Conservation (phyloP, 2,888 invertebrate genomes). For the Tetragnatha montana region DNA sequence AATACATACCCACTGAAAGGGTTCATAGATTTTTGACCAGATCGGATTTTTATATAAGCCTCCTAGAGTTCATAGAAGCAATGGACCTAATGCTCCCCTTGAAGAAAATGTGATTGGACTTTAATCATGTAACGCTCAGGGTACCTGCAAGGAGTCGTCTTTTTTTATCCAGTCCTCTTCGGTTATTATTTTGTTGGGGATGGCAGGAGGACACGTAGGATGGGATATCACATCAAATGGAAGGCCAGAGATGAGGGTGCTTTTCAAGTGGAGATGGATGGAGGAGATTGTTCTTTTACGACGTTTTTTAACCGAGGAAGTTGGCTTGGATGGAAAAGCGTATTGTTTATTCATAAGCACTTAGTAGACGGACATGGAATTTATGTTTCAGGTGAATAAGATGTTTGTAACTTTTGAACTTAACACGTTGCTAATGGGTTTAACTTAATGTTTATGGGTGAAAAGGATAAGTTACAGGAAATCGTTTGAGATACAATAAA, state of each 20-base stretch:
- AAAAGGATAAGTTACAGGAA: too few species aligned
- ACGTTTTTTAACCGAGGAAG: slow-evolving; percentile 2
- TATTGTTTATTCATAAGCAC: slow-evolving; percentile 34
- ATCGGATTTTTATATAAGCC: slow-evolving; percentile 47
- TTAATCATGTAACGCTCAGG: slow-evolving; percentile 49
- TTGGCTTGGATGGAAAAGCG: neutral
- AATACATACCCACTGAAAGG: slow-evolving; percentile 15
- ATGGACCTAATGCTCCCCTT: slow-evolving; percentile 38
- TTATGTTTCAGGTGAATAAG: too few species aligned
- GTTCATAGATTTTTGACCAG: slow-evolving; percentile 59
- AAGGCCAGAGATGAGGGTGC: slow-evolving; percentile 36
- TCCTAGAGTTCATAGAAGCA: slow-evolving; percentile 12
- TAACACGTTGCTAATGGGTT: too few species aligned
- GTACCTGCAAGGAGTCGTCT: slow-evolving; percentile 12
- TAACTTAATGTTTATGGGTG: too few species aligned
- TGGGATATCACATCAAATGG: slow-evolving; percentile 45
- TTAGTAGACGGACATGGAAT: neutral
- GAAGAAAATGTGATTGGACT: slow-evolving; percentile 64
- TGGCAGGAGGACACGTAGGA: slow-evolving; percentile 42
- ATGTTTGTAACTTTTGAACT: too few species aligned
- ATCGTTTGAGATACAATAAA: too few species aligned
- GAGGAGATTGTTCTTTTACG: slow-evolving; percentile 24
- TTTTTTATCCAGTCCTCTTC: slow-evolving; percentile 7
- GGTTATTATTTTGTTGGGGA: slow-evolving; percentile 40
- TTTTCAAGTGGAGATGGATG: slow-evolving; percentile 12